phyloP scores from a whole-genome alignment of 1,140 invertebrate species.

The Penaeus chinensis region DNA sequence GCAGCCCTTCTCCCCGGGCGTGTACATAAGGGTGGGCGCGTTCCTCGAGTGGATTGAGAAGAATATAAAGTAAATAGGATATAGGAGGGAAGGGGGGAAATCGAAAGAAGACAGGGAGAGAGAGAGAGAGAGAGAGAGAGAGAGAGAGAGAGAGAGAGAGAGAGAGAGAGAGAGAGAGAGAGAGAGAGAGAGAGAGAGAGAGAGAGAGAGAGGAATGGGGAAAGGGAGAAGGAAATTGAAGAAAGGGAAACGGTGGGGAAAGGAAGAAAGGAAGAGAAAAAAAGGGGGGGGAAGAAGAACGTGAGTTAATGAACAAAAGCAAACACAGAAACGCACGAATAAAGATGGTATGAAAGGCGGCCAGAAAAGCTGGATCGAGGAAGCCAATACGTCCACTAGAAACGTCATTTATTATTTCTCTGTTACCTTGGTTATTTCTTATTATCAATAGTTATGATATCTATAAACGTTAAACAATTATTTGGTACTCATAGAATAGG shows the following conservation, averaged over 20 bases:
- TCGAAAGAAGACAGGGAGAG: not conserved
- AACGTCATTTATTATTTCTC: too few species aligned
- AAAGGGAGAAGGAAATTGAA: not conserved
- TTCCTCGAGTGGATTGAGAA: conserved; percentile 6
- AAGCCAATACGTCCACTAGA: too few species aligned
- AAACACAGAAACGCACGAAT: too few species aligned
- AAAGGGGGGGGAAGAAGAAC: not conserved
- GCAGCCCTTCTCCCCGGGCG: not conserved
- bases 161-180: not conserved
- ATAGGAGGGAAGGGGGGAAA: not conserved
- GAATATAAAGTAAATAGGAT: not conserved
- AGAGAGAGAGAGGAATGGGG: not conserved
- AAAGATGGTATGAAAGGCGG: too few species aligned
- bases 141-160: not conserved
- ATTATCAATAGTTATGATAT: too few species aligned
- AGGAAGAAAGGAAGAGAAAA: too few species aligned
- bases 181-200: conserved; percentile 10
- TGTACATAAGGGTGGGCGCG: not conserved
- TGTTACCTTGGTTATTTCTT: too few species aligned
- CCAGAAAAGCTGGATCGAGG: too few species aligned
- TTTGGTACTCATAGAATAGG: too few species aligned
- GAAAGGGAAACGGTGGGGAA: not conserved
- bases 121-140: not conserved
- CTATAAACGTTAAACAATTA: too few species aligned
- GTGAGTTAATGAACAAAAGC: too few species aligned